These are phyloP conservation scores for Nemopilema nomurai DNA, from an alignment of 30 jellyfish, hydroid and myxozoan genomes.

Conservation along the genomic window DNA sequence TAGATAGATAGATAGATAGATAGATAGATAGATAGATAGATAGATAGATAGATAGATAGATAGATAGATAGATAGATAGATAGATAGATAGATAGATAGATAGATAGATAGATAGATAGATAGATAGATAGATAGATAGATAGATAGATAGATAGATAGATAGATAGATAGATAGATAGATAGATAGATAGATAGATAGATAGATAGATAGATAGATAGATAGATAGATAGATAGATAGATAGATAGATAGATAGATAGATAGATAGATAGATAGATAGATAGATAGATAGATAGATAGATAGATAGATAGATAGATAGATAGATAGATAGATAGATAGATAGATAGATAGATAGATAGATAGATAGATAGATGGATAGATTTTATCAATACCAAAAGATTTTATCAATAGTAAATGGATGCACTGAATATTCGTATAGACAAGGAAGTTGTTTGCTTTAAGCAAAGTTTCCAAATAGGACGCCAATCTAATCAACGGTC, in stretches of 20 bases:
- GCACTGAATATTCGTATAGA: too few relatives aligned
- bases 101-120: slow-evolving; percentile 28
- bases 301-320: slow-evolving; percentile 2
- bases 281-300: slow-evolving; percentile 2
- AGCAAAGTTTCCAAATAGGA: too few relatives aligned
- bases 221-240: slow-evolving; percentile 2
- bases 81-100: slow-evolving; percentile 28
- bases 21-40: slow-evolving; percentile 16
- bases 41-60: slow-evolving; percentile 22
- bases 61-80: slow-evolving; percentile 28
- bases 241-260: slow-evolving; percentile 2
- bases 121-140: slow-evolving; percentile 16
- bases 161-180: slow-evolving; percentile 2
- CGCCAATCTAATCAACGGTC: too few relatives aligned
- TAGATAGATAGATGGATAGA: slow-evolving; percentile 1
- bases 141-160: slow-evolving; percentile 4
- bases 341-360: slow-evolving; percentile 2
- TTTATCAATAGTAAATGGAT: too few relatives aligned
- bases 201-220: slow-evolving; percentile 2
- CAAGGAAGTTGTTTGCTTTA: too few relatives aligned
- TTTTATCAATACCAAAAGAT: too few relatives aligned
- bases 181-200: slow-evolving; percentile 2
- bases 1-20: too few relatives aligned
- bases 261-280: slow-evolving; percentile 1
- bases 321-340: slow-evolving; percentile 2